These are phyloP conservation scores for Seriola rivoliana DNA, from an alignment of 2,113 vertebrate species.

Conservation along the genomic window DNA sequence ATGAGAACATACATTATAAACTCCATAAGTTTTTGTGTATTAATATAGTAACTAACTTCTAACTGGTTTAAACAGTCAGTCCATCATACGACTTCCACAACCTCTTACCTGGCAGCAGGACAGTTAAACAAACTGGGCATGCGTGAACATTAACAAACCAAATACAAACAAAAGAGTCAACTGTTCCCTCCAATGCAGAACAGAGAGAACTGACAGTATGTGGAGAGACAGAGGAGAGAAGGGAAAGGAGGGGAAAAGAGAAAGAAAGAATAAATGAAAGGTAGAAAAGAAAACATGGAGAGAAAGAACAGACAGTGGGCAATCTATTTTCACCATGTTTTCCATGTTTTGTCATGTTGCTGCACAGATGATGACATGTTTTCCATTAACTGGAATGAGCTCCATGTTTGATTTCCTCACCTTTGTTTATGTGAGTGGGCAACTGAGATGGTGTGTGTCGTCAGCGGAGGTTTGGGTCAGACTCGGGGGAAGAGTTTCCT, in stretches of 20 bases:
- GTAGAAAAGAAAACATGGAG: neutral
- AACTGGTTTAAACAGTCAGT: neutral
- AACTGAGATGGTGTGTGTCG: slow-evolving; percentile 4
- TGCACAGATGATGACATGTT: slow-evolving; percentile 26
- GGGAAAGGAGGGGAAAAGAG: neutral
- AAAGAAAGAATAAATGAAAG: neutral
- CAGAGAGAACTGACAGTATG: neutral
- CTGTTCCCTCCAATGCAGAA: neutral
- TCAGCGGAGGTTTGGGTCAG: slow-evolving; percentile 35
- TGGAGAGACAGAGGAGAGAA: neutral
- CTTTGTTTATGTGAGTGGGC: slow-evolving; percentile 36
- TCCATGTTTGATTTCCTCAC: slow-evolving; percentile 20
- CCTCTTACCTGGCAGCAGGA: neutral
- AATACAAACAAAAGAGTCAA: neutral
- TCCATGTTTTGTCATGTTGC: slow-evolving; percentile 3
- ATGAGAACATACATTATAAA: too few relatives aligned
- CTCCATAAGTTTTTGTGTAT: too few relatives aligned
- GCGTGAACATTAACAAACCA: neutral
- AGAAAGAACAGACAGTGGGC: slow-evolving; percentile 14
- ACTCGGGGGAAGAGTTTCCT: slow-evolving; percentile 22
- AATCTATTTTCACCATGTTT: slow-evolving; percentile 19
- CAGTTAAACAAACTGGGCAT: neutral
- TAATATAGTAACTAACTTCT: neutral
- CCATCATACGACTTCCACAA: neutral
- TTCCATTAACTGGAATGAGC: slow-evolving; percentile 20